Percentiles rank a stretch among this genome's conserved stretches.
Evolutionary conservation across 2,113 vertebrate species (phyloP).

Genomic region (Vulpes lagopus): DNA sequence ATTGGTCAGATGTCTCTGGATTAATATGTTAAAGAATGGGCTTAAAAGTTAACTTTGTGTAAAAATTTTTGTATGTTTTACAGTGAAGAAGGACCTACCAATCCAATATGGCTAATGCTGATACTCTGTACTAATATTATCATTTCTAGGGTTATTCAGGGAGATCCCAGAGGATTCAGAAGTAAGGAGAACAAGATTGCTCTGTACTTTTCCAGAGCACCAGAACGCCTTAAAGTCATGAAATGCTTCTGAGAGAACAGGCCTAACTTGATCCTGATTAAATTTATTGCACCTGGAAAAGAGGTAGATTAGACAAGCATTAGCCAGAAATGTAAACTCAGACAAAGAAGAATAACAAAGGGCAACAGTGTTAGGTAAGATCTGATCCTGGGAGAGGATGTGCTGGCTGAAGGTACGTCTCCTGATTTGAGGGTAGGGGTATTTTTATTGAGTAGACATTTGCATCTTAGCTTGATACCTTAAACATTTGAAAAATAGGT

Average conservation of each 20-base stretch:
- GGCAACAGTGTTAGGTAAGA: neutral
- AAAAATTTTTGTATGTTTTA: neutral
- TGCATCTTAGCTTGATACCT: neutral
- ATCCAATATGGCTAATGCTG: neutral
- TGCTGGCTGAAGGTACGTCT: neutral
- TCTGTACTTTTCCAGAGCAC: neutral
- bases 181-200: neutral
- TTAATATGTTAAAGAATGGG: neutral
- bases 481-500: neutral
- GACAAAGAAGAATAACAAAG: neutral
- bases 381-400: neutral
- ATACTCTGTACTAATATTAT: neutral
- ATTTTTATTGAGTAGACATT: neutral
- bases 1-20: neutral
- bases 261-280: neutral
- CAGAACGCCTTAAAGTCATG: neutral
- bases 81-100: neutral
- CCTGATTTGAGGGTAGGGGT: neutral
- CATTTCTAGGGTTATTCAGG: neutral
- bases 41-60: neutral
- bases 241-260: neutral
- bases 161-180: neutral
- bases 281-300: neutral
- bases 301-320: neutral
- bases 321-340: neutral